Evolutionary conservation across 2,113 vertebrate genomes (phyloP), one percentile per base, ranked within the genome.

Genomic region (Paratilapia polleni): DNA sequence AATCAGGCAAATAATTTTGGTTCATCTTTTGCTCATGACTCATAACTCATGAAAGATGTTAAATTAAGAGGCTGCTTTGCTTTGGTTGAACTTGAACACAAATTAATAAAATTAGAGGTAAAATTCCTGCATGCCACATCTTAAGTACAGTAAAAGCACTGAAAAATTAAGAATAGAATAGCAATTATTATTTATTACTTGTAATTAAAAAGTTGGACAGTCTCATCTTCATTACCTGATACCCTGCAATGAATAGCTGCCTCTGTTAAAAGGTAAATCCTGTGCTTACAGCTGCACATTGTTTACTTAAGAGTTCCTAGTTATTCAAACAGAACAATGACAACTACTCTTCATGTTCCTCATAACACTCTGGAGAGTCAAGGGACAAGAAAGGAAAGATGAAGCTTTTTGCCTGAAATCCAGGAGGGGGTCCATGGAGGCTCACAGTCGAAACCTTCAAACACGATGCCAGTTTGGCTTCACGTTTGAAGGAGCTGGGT

Each of bases 301-400:
- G 86, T 85, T 88, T 68, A 88, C 90, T 87, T 20, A 87, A 88
- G 43, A 86, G 85, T 87, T 91, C 78, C 82, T 89, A 56, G 66
- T 92, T 87, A 66, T 92, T 88, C 88, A 93, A 56, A 84, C 92
- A 91, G 85, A 93, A 90, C 81, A 52, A 0, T 52, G 82, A 81
- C 78, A 87, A 79, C 8, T 60, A 61, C 58, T 24, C 79, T 59
- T 75, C 60, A 7, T 86, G 82, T 28, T 90, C 59, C 64, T 61
- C 77, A 58, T 87, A 91, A 10, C 0, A 2, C 59, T 81, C 84
- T 15, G 41, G 31, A 58, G 52, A 78, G 24, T 78, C 73, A 36
- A 36, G 24, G 1, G 54, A 26, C n/a, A 54, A 36, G 41, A 41
- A 15, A 56, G 24, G 12, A 1, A 13, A 66, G 22, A 14, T 5